These are phyloP conservation scores for Urocyon cinereoargenteus DNA, from an alignment of 2,797 vertebrate species.

Conservation along the genomic window DNA sequence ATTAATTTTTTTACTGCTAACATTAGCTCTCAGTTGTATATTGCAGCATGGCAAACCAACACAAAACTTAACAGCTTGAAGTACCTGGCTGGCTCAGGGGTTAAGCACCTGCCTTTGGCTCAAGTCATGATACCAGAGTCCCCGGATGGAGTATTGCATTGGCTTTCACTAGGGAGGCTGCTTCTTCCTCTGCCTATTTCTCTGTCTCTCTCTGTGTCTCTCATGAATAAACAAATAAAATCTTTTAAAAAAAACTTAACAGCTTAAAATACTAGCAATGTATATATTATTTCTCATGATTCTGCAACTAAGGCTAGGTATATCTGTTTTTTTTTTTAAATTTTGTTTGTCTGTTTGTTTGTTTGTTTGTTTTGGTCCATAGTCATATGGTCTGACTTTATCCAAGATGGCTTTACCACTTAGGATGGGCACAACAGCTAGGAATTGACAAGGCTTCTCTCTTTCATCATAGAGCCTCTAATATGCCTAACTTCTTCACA, in stretches of 20 bases:
- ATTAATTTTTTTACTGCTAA: background rate
- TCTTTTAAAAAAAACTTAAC: no score
- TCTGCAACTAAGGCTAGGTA: background rate
- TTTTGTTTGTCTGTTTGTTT: background rate
- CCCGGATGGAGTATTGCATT: no score
- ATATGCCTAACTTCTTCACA: background rate
- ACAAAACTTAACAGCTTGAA: background rate
- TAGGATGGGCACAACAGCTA: background rate
- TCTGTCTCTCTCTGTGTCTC: no score
- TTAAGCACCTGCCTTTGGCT: no score
- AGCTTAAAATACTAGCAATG: background rate
- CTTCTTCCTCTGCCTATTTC: no score
- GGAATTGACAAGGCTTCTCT: background rate
- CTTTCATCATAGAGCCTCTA: background rate
- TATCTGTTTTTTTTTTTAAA: background rate
- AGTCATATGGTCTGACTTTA: background rate
- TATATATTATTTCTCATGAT: background rate
- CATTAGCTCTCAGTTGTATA: background rate
- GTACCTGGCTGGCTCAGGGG: no score
- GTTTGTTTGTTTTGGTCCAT: background rate
- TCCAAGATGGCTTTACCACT: background rate
- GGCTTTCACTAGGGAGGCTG: no score
- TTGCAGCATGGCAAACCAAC: background rate
- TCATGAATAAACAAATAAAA: no score
- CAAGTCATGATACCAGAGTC: no score